Base-by-base conservation (phyloP, 2,797 vertebrate genomes). In the Sebastolobus altivelis region DNA sequence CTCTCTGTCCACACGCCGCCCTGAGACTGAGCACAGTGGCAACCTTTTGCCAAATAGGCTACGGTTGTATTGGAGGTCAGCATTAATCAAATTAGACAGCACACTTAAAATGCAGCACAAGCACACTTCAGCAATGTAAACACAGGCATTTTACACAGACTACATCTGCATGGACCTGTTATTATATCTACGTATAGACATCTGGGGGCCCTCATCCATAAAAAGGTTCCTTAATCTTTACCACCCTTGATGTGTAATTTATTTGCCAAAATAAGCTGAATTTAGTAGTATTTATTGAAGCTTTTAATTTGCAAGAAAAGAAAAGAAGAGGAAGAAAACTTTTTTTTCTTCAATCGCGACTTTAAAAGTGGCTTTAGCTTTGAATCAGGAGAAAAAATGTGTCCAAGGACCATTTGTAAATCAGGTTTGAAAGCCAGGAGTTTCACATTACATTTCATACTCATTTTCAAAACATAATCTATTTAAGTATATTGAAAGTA, bases 51-150 rank as follows among this genome's bases (percentile, higher is more conserved):
- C 79, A 89, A 79, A 80, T 46, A 71, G 83, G 68, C 80, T 55
- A 60, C 5, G 16, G 75, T 74, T 85, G 69, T 79, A 27, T 67
- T 40, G 55, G 71, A 81, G 83, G 75, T 88, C 72, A 81, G 43
- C 65, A 81, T 92, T 67, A 82, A 92, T 89, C 67, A 82, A 61
- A 56, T 86, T 37, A 68, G 75, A 80, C 79, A 75, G 79, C 70
- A 25, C 16, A 20, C 55, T 86, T 82, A 69, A 69, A 83, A 84
- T 75, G 65, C 73, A 76, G 43, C 22, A 0, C 58, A 61, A 79
- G 62, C 63, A 61, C 79, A 66, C 81, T 83, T 77, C 66, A 78
- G 2, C 33, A 79, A 54, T 77, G 66, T 77, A 86, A 90, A 88
- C 78, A 79, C 14, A 67, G 18, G 20, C 4, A 20, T 55, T 60